phyloP scores from a whole-genome alignment of 1,140 invertebrate species.

The Lysiphlebus fabarum region DNA sequence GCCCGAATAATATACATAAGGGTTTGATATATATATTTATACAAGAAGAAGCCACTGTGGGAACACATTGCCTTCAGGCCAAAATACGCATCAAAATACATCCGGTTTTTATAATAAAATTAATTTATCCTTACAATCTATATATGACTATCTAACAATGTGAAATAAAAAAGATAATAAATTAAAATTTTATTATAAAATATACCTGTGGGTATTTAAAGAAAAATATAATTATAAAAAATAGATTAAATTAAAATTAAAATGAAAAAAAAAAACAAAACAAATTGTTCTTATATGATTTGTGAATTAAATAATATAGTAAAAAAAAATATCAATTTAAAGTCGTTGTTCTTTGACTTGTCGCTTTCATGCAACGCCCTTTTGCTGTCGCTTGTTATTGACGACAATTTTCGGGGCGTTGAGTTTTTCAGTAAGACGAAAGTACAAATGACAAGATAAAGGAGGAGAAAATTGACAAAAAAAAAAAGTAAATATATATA shows the following conservation, averaged over 20 bases:
- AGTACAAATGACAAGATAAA: conserved; percentile 7
- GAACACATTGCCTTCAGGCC: conserved; percentile 28
- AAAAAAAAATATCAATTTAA: too few relatives aligned
- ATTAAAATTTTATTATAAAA: too few relatives aligned
- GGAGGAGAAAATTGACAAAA: conserved; percentile 10
- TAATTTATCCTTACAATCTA: too few relatives aligned
- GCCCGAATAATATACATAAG: conserved; percentile 23
- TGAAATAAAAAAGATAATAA: too few relatives aligned
- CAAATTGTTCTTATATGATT: too few relatives aligned
- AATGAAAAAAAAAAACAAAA: too few relatives aligned
- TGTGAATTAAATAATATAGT: too few relatives aligned
- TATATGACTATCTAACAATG: too few relatives aligned
- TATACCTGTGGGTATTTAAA: background rate
- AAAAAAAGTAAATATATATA: background rate
- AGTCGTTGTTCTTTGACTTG: too few relatives aligned
- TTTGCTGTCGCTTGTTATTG: conserved; percentile 14
- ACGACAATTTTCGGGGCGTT: conserved; percentile 13
- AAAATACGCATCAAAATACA: conserved; percentile 1
- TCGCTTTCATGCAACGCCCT: background rate
- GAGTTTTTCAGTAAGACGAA: conserved; percentile 13
- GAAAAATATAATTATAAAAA: background rate
- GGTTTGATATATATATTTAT: background rate
- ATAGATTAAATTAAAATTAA: background rate
- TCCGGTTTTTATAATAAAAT: background rate
- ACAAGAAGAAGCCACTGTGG: conserved; percentile 7